Percentiles rank a stretch among this genome's conserved stretches.
phyloP scores from a whole-genome alignment of 2,113 vertebrate species.

The Rhinopomastus cyanomelas region DNA sequence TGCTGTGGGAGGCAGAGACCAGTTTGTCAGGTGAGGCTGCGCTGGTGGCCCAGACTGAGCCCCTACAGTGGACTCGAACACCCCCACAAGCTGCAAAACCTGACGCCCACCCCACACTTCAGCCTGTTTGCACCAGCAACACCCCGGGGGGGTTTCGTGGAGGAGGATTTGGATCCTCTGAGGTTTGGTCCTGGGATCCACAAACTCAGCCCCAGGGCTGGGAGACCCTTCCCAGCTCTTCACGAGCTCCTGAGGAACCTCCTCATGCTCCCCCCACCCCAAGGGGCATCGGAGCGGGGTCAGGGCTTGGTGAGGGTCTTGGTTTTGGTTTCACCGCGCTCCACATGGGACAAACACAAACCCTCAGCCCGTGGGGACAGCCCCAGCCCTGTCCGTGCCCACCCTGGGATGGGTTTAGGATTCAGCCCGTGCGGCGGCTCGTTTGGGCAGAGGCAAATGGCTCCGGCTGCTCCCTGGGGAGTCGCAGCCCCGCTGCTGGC shows the following conservation, averaged over 20 bases:
- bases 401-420: not conserved
- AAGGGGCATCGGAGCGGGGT: accelerated
- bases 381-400: not conserved
- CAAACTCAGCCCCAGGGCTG: not conserved
- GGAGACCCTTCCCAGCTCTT: not conserved
- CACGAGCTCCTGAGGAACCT: not conserved
- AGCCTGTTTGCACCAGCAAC: not conserved
- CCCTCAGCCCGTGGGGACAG: not conserved
- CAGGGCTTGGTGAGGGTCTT: accelerated
- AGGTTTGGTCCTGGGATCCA: not conserved
- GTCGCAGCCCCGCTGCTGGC: too few relatives aligned
- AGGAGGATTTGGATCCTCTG: not conserved
- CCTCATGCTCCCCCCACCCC: accelerated
- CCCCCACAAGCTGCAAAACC: too few relatives aligned
- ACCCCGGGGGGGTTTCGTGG: not conserved
- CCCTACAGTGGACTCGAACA: not conserved
- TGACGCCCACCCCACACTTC: too few relatives aligned
- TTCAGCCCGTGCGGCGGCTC: accelerated
- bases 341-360: not conserved
- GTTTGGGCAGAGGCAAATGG: not conserved
- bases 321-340: accelerated
- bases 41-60: not conserved
- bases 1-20: constrained; percentile 92
- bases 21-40: constrained; percentile 86
- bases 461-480: too few relatives aligned